Evolutionary conservation across 2,888 invertebrate species (phyloP).

Genomic region (Scaptomyza reducta): DNA sequence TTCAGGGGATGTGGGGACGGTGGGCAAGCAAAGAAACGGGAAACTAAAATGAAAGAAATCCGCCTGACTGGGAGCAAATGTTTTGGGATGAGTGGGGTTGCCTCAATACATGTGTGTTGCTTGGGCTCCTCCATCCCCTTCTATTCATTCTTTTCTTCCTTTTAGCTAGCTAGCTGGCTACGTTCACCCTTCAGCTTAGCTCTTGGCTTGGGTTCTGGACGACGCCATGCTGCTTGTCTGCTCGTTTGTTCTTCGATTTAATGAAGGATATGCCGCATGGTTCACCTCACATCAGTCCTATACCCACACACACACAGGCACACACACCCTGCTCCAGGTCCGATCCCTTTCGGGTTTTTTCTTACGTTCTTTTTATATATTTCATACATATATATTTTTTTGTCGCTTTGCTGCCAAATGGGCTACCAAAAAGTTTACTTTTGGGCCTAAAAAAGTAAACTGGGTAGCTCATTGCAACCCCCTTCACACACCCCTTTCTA

Average conservation of each 20-base stretch:
- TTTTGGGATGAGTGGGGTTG: conserved; percentile 18
- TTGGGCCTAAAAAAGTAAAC: conserved; percentile 54
- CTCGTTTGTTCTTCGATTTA: conserved; percentile 80
- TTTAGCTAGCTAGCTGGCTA: conserved; percentile 20
- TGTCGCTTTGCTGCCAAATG: conserved; percentile 43
- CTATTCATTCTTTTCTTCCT: conserved; percentile 1
- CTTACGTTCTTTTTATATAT: conserved; percentile 55
- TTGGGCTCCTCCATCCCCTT: conserved; percentile 19
- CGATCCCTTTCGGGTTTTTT: conserved; percentile 47
- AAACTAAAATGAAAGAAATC: conserved; percentile 81
- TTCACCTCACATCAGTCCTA: conserved; percentile 55
- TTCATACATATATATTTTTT: conserved; percentile 60
- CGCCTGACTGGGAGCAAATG: conserved; percentile 34
- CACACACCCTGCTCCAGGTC: conserved; percentile 8
- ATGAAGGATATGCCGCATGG: conserved; percentile 78
- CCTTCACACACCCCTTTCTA: conserved; percentile 13
- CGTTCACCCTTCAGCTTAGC: conserved; percentile 43
- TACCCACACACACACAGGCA: conserved; percentile 22
- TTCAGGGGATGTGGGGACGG: conserved; percentile 11
- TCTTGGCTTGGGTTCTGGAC: conserved; percentile 45
- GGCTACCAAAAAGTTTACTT: conserved; percentile 68
- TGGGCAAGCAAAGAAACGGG: conserved; percentile 68
- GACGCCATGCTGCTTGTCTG: conserved; percentile 73
- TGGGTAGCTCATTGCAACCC: conserved; percentile 26
- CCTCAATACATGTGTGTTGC: conserved; percentile 20